Evolutionary conservation across 2,113 vertebrate genomes (phyloP).

Genomic region (Megalops atlanticus): DNA sequence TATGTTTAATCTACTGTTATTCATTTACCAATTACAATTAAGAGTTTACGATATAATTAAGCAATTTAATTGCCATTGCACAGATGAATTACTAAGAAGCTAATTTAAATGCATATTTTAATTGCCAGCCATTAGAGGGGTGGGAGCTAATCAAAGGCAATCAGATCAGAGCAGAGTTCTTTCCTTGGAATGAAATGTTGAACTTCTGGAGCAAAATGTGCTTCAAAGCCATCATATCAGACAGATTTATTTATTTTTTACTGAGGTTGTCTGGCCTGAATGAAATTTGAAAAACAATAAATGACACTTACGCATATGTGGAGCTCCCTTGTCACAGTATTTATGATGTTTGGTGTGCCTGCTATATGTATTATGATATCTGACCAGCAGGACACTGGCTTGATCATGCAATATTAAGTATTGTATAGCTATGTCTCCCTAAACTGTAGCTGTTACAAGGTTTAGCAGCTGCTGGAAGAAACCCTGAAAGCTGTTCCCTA

Average conservation of each 20-base stretch:
- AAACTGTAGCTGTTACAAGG: too few species aligned
- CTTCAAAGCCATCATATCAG: background rate
- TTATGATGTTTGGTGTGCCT: too few species aligned
- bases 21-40: constrained; percentile 90
- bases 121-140: constrained; percentile 92
- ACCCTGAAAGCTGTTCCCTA: too few species aligned
- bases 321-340: too few species aligned
- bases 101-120: constrained; percentile 97
- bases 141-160: constrained; percentile 84
- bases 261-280: too few species aligned
- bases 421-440: too few species aligned
- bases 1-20: constrained; percentile 90
- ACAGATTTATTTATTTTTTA: background rate
- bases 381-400: too few species aligned
- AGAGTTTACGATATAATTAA: constrained; percentile 95
- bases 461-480: too few species aligned
- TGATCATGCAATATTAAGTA: too few species aligned
- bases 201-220: constrained; percentile 39
- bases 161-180: constrained; percentile 77
- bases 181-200: constrained; percentile 54
- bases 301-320: too few species aligned
- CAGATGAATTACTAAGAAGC: constrained; percentile 93
- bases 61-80: constrained; percentile 98
- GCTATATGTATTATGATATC: too few species aligned
- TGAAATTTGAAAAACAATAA: too few species aligned